Evolutionary conservation across 2,888 invertebrate genomes (phyloP).

Genomic region (Uropetala carovei): DNA sequence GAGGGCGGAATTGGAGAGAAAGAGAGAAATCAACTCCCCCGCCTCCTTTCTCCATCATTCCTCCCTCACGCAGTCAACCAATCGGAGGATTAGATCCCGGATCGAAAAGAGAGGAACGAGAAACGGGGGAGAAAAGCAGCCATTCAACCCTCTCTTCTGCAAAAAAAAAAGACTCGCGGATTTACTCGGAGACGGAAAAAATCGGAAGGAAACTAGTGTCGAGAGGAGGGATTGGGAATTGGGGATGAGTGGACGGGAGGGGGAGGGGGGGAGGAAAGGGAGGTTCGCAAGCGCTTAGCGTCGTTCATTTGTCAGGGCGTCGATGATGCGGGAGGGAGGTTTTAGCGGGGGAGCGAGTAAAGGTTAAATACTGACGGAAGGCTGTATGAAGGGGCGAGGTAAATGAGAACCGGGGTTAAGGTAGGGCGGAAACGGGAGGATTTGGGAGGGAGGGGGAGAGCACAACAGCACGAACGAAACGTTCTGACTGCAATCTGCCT

Average conservation of each 20-base stretch:
- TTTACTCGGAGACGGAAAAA: neutral
- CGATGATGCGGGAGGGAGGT: neutral
- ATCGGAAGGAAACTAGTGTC: constrained; percentile 32
- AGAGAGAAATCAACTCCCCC: neutral
- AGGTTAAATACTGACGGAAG: too few relatives aligned
- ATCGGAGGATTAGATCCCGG: too few relatives aligned
- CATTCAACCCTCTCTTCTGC: neutral
- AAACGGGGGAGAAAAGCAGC: neutral
- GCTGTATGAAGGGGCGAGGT: neutral
- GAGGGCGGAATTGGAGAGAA: constrained; percentile 33
- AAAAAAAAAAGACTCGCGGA: neutral
- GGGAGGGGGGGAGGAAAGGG: neutral
- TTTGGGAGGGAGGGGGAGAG: too few relatives aligned
- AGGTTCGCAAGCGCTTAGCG: neutral
- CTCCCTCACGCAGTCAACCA: neutral
- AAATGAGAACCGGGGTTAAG: constrained; percentile 14
- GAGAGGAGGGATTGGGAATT: neutral
- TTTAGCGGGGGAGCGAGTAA: neutral
- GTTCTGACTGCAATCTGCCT: constrained; percentile 7
- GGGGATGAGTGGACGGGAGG: neutral
- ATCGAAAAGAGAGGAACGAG: neutral
- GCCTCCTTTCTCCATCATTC: neutral
- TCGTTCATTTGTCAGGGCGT: constrained; percentile 6
- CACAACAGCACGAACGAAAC: neutral
- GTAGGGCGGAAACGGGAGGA: neutral